phyloP scores from a whole-genome alignment of 2,797 vertebrate species.

The Peromyscus melanophrys region DNA sequence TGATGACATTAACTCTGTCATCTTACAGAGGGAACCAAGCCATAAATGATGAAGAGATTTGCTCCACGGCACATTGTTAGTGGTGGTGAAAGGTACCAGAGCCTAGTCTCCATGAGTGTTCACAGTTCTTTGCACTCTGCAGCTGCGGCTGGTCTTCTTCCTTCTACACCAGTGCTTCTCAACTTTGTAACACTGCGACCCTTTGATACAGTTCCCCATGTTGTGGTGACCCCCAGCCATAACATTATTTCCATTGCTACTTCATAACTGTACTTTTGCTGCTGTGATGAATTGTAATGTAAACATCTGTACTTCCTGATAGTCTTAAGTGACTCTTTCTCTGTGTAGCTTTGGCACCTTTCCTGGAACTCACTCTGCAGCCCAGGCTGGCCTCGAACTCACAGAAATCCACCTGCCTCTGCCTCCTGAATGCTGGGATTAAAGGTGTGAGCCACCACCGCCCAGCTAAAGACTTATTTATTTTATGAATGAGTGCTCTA shows the following conservation, averaged over 20 bases:
- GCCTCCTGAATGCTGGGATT: no score
- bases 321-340: background rate
- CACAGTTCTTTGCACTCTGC: constrained; percentile 14
- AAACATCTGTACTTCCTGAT: background rate
- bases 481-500: no score
- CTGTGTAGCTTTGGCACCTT: no score
- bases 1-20: background rate
- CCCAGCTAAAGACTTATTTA: no score
- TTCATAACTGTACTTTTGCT: background rate
- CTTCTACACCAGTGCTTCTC: background rate
- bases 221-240: background rate
- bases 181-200: background rate
- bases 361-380: no score
- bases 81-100: constrained; percentile 2
- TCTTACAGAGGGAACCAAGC: constrained; percentile 59
- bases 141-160: background rate
- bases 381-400: no score
- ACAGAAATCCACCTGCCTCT: no score
- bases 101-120: background rate
- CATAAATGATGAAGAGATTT: background rate
- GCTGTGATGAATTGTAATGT: background rate
- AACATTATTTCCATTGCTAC: background rate
- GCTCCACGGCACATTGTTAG: background rate
- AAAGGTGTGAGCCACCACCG: no score
- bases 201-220: background rate